Base-by-base conservation (phyloP, 2,888 invertebrate species). In the Cenopis cana region DNA sequence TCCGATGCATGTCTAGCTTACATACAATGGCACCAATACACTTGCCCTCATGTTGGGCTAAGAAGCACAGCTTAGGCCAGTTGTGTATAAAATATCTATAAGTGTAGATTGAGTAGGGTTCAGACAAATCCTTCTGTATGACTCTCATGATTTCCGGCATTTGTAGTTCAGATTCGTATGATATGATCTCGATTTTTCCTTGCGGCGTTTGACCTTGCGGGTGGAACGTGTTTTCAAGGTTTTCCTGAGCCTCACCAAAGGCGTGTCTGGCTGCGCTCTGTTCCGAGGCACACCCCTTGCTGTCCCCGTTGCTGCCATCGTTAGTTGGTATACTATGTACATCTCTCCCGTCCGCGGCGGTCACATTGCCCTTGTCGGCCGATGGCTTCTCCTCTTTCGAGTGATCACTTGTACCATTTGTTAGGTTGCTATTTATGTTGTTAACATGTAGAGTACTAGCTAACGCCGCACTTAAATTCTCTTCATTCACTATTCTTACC, bases 61-160 rank as follows among this genome's bases (percentile, higher is more conserved):
- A 94, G 94, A 98, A 99, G 94, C 99, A 99, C 78, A 99, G 94
- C 93, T 99, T 98, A 88, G 99, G 99, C 99, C 99, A 99, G 91
- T 99, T 99, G 91, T 99, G 99, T 89, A 99, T 99, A 94, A 99
- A 99, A 95, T 99, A 99, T 94, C 99, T 96, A 94, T 99, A 99
- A 38, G 99, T 99, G 93, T 99, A 99, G 94, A 99, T 99, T 77
- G 99, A 99, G 94, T 99, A 99, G 50, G 99, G 99, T 95, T 99
- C 99, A 73, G 99, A 99, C 80, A 99, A 95, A 95, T 99, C 99
- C 90, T 98, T 99, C 88, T 99, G 99, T 89, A 99, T 99, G 85
- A 99, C 96, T 94, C 97, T 96, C 98, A 99, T 99, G 80, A 99
- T 99, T 92, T 98, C 98, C 82, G 98, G 98, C 98, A 99, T 99